These are phyloP conservation scores for Zosterops lateralis DNA, from an alignment of 2,113 vertebrate species.

Conservation along the genomic window DNA sequence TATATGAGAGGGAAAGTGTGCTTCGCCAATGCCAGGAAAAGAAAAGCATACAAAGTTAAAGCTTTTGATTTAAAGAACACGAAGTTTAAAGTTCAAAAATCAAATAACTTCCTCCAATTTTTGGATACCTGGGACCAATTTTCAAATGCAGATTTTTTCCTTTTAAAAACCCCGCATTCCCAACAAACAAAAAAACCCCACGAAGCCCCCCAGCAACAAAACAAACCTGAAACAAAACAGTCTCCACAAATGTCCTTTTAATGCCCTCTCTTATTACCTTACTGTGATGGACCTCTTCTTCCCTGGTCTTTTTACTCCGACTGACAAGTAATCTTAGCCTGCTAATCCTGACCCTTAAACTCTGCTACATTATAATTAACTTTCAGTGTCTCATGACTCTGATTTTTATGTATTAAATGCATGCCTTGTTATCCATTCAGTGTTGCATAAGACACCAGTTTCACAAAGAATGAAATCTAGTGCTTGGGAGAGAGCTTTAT, in stretches of 20 bases:
- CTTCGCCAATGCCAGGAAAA: not conserved
- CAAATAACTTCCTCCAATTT: not conserved
- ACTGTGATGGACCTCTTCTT: not conserved
- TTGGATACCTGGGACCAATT: not conserved
- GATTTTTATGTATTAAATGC: conserved; percentile 48
- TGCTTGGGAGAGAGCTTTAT: conserved; percentile 20
- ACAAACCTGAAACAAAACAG: not conserved
- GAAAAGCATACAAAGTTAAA: not conserved
- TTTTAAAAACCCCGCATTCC: not conserved
- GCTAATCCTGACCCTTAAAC: conserved; percentile 44
- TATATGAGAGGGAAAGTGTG: not conserved
- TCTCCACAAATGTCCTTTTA: not conserved
- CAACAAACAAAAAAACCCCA: not conserved
- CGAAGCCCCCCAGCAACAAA: not conserved
- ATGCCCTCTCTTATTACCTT: not conserved
- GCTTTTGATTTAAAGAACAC: not conserved
- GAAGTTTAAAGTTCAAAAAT: not conserved
- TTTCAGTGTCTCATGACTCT: conserved; percentile 46
- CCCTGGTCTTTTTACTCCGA: not conserved
- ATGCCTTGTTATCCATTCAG: conserved; percentile 28
- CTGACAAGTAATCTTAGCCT: conserved; percentile 20
- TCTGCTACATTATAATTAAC: conserved; percentile 46
- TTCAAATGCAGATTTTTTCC: not conserved
- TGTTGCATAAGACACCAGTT: not conserved
- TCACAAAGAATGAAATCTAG: conserved; percentile 22